Conservation (phyloP, 2,797 vertebrate species). For the Rhinophrynus dorsalis region DNA sequence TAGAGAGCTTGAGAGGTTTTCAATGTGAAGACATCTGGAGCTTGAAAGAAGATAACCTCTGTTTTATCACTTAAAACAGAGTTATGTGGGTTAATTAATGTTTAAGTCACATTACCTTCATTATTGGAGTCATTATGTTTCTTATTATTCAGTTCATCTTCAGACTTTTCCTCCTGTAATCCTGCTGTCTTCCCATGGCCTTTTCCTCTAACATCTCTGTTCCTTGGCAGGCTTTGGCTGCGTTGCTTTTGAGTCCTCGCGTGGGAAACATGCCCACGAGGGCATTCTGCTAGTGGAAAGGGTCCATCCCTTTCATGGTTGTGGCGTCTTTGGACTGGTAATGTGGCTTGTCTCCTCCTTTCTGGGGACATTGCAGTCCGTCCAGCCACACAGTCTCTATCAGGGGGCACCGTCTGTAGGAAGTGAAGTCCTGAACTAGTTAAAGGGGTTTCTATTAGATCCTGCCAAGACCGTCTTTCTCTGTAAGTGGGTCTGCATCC, state of each 20-base stretch:
- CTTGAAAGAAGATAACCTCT: too few relatives aligned
- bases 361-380: conserved; percentile 73
- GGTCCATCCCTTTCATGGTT: conserved; percentile 80
- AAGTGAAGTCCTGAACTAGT: conserved; percentile 88
- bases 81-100: too few relatives aligned
- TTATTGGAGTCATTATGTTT: conserved; percentile 62
- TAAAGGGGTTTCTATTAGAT: conserved; percentile 85
- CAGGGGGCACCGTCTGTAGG: conserved; percentile 80
- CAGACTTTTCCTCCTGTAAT: conserved; percentile 70
- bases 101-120: conserved; percentile 61
- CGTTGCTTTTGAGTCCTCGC: conserved; percentile 77
- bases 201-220: conserved; percentile 73
- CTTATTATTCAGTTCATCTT: conserved; percentile 68
- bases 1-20: too few relatives aligned
- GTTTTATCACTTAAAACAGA: too few relatives aligned
- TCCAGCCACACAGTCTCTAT: conserved; percentile 64
- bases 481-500: conserved; percentile 79
- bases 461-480: conserved; percentile 85
- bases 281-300: conserved; percentile 81
- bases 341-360: conserved; percentile 74
- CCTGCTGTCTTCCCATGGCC: conserved; percentile 55
- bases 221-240: conserved; percentile 83
- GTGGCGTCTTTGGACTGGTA: conserved; percentile 66
- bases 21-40: too few relatives aligned
- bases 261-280: conserved; percentile 68